phyloP scores from a whole-genome alignment of 2,888 invertebrate species.

The Drosophila neonasuta region DNA sequence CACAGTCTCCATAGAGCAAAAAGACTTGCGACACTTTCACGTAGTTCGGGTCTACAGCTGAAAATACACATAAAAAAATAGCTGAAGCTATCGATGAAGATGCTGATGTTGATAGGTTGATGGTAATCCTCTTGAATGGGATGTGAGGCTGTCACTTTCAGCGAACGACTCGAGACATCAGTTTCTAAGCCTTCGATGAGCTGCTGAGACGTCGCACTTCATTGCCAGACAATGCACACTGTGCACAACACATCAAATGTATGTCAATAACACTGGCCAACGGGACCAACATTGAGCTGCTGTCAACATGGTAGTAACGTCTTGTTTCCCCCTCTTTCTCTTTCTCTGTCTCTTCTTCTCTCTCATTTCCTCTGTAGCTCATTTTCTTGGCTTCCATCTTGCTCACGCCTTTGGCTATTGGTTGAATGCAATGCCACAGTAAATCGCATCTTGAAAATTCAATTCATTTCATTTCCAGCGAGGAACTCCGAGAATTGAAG shows the following conservation, averaged over 20 bases:
- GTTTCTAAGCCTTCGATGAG: constrained; percentile 23
- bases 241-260: constrained; percentile 64
- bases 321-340: constrained; percentile 3
- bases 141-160: constrained; percentile 37
- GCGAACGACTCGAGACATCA: constrained; percentile 26
- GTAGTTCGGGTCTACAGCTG: constrained; percentile 3
- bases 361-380: background rate
- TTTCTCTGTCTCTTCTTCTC: background rate
- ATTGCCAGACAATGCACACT: constrained; percentile 50
- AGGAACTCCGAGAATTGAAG: constrained; percentile 20
- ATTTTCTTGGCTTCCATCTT: constrained; percentile 11
- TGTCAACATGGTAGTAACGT: constrained; percentile 44
- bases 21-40: background rate
- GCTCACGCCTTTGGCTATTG: constrained; percentile 41
- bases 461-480: constrained; percentile 56
- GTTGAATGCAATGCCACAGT: constrained; percentile 45
- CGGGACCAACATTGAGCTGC: constrained; percentile 44
- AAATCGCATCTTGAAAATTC: constrained; percentile 67
- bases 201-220: constrained; percentile 35
- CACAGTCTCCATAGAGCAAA: background rate
- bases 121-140: constrained; percentile 31
- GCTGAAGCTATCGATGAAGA: constrained; percentile 21
- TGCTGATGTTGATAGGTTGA: constrained; percentile 34
- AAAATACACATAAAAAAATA: background rate
- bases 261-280: constrained; percentile 68